Evolutionary conservation across 2,797 vertebrate genomes (phyloP).

Genomic region (Carapus acus): DNA sequence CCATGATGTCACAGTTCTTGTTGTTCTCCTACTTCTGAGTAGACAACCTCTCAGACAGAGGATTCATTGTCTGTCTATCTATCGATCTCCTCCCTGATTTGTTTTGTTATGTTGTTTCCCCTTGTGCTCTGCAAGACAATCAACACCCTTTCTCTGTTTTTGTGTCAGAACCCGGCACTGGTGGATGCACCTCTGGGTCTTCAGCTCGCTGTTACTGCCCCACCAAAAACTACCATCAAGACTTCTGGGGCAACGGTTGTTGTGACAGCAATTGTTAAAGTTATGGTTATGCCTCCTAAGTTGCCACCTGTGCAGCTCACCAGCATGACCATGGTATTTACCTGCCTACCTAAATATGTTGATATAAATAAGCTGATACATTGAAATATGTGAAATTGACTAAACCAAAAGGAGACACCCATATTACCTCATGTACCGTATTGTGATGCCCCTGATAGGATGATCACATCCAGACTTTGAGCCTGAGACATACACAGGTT

Average conservation of each 20-base stretch:
- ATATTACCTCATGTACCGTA: too few relatives aligned
- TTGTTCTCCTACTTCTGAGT: too few relatives aligned
- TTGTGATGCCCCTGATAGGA: too few relatives aligned
- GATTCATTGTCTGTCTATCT: too few relatives aligned
- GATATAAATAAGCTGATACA: conserved; percentile 13
- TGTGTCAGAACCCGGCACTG: conserved; percentile 75
- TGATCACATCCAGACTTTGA: too few relatives aligned
- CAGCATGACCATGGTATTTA: conserved; percentile 90
- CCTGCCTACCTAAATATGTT: conserved; percentile 6
- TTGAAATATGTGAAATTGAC: background rate
- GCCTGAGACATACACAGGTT: too few relatives aligned
- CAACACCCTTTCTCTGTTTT: background rate
- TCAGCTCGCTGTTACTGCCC: conserved; percentile 72
- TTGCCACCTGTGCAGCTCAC: conserved; percentile 77
- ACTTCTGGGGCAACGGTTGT: conserved; percentile 79
- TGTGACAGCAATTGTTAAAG: conserved; percentile 78
- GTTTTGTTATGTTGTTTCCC: too few relatives aligned
- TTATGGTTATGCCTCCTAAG: conserved; percentile 73
- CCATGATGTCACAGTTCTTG: too few relatives aligned
- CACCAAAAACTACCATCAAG: conserved; percentile 82
- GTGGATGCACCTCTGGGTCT: conserved; percentile 80
- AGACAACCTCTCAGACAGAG: too few relatives aligned
- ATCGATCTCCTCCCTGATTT: too few relatives aligned
- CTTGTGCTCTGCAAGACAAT: too few relatives aligned
- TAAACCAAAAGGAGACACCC: background rate